phyloP scores from a whole-genome alignment of 1,140 invertebrate species.

The Bombus cullumanus region DNA sequence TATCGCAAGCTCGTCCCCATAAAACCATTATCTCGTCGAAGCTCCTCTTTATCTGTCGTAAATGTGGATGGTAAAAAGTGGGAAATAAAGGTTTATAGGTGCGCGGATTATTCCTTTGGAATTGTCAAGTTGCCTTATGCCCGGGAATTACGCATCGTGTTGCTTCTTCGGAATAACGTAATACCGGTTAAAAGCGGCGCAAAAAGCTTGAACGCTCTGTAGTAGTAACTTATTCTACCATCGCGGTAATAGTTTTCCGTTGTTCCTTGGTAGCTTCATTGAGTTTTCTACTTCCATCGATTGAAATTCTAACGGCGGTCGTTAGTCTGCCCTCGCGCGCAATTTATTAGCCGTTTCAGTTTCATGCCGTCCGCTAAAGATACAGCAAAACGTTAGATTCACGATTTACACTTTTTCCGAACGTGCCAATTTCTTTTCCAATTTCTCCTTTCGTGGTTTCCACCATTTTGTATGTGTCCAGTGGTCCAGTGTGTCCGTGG shows the following conservation, averaged over 20 bases:
- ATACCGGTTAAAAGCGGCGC: background rate
- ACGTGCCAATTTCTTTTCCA: conserved; percentile 15
- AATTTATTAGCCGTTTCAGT: conserved; percentile 47
- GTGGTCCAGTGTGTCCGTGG: background rate
- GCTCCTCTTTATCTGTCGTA: background rate
- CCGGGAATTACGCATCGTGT: background rate
- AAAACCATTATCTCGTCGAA: background rate
- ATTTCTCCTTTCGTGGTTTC: background rate
- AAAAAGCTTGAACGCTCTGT: background rate
- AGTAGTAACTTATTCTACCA: background rate
- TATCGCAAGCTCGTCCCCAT: too few species aligned
- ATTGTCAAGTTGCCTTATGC: background rate
- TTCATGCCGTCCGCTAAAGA: conserved; percentile 30
- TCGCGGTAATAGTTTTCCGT: background rate
- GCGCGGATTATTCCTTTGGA: background rate
- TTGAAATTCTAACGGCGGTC: background rate
- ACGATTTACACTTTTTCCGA: conserved; percentile 29
- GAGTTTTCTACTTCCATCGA: background rate
- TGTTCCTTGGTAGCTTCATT: background rate
- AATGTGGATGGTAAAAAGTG: background rate
- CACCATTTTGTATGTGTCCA: background rate
- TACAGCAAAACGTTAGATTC: conserved; percentile 29
- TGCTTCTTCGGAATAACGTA: background rate
- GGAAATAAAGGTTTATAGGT: background rate
- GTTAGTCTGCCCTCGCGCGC: background rate